These are phyloP conservation scores for Hirtodrosophila histrioides DNA, from an alignment of 2,888 invertebrate species.

Conservation along the genomic window DNA sequence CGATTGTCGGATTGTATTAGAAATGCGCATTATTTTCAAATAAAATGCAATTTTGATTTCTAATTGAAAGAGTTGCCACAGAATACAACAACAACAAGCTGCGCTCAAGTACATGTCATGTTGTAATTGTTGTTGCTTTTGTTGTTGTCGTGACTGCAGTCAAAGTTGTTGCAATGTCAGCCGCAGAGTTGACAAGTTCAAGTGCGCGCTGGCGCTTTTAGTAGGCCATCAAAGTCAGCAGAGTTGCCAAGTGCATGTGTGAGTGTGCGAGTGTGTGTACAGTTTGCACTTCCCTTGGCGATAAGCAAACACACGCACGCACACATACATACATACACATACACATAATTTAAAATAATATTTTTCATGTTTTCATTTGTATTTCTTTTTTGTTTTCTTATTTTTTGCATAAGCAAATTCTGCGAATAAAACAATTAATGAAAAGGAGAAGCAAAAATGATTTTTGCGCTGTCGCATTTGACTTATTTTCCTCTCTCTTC, in stretches of 20 bases:
- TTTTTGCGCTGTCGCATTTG: slow-evolving; percentile 19
- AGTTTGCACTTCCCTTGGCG: slow-evolving; percentile 56
- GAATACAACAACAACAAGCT: slow-evolving; percentile 4
- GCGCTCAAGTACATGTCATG: slow-evolving; percentile 37
- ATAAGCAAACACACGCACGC: slow-evolving; percentile 31
- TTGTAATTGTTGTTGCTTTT: slow-evolving; percentile 30
- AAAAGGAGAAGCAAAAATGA: slow-evolving; percentile 47
- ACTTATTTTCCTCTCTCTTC: no score
- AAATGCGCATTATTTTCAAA: slow-evolving; percentile 65
- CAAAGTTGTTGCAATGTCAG: slow-evolving; percentile 68
- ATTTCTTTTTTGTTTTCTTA: slow-evolving; percentile 20
- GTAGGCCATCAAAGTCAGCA: slow-evolving; percentile 29
- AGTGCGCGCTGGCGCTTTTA: slow-evolving; percentile 44
- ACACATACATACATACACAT: neutral
- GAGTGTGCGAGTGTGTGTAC: slow-evolving; percentile 24
- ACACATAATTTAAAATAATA: slow-evolving; percentile 36
- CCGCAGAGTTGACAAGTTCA: slow-evolving; percentile 73
- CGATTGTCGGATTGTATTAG: slow-evolving; percentile 32
- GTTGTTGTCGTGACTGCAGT: slow-evolving; percentile 45
- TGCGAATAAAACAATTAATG: slow-evolving; percentile 70
- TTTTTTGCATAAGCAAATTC: slow-evolving; percentile 66
- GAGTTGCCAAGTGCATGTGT: slow-evolving; percentile 34
- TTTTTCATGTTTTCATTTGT: slow-evolving; percentile 24
- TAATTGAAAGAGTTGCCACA: slow-evolving; percentile 61
- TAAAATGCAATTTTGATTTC: slow-evolving; percentile 65